These are phyloP conservation scores for Caiman crocodilus DNA, from an alignment of 2,797 vertebrate genomes.

Conservation along the genomic window DNA sequence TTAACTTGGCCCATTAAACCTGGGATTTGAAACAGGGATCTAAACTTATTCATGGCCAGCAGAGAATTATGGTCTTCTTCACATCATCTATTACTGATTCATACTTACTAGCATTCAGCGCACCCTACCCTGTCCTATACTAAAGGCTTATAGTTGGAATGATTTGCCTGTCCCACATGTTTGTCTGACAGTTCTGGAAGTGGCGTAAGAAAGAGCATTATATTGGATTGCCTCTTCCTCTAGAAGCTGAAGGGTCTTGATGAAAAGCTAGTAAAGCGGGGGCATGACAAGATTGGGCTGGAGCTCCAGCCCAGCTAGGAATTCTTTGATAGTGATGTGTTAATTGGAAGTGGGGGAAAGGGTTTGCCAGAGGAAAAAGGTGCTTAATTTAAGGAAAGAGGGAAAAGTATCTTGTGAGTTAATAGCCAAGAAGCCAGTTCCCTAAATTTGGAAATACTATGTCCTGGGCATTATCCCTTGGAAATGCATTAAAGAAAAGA, in stretches of 20 bases:
- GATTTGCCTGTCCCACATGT: background rate
- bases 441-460: background rate
- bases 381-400: background rate
- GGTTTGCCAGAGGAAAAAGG: background rate
- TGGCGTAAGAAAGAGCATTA: background rate
- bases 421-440: background rate
- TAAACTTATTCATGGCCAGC: rapidly evolving
- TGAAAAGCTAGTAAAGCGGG: background rate
- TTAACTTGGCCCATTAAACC: background rate
- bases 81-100: background rate
- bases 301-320: background rate
- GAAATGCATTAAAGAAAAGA: background rate
- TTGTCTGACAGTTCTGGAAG: rapidly evolving
- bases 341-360: background rate
- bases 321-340: background rate
- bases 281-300: background rate
- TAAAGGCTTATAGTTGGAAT: background rate
- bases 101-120: background rate
- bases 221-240: background rate
- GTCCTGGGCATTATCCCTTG: background rate
- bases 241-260: background rate
- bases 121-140: background rate
- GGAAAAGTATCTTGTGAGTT: background rate
- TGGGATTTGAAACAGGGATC: background rate
- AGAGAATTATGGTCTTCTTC: background rate